A percentile compares a stretch with the other conserved stretches of the same genome.
These are phyloP conservation scores for Conger conger DNA, from an alignment of 2,113 vertebrate species.

Conservation along the genomic window DNA sequence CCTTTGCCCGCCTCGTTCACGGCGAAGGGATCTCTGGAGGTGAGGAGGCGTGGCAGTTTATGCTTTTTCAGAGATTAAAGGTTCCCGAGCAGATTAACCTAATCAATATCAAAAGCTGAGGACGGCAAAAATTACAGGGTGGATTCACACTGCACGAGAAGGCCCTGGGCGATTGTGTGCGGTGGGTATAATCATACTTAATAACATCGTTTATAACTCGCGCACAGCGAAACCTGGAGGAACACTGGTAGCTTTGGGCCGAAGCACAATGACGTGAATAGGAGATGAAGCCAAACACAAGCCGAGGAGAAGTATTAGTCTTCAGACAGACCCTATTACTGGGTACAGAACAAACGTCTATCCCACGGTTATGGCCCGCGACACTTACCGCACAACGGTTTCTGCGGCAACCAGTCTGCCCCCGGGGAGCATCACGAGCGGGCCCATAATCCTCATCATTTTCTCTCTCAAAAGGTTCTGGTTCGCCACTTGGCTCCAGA, in stretches of 20 bases:
- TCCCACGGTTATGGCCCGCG: neutral
- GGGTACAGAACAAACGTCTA: neutral
- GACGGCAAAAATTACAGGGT: neutral
- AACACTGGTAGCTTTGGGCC: no score
- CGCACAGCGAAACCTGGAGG: neutral
- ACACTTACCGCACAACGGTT: neutral
- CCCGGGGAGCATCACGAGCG: neutral
- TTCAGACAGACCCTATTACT: neutral
- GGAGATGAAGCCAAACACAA: neutral
- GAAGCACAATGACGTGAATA: neutral
- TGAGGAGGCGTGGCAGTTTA: no score
- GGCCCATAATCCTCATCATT: constrained; percentile 6
- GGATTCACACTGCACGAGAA: no score
- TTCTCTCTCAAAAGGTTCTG: neutral
- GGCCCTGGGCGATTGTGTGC: no score
- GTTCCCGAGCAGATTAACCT: neutral
- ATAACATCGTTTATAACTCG: neutral
- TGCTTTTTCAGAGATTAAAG: neutral
- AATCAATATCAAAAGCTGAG: neutral
- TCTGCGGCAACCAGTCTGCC: neutral
- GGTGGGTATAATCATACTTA: neutral
- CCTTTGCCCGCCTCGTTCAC: no score
- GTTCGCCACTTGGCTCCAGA: neutral
- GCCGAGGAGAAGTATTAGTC: neutral
- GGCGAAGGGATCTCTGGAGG: no score